Base-by-base conservation (phyloP, 1,140 invertebrate species). In the Caenorhabditis briggsae region DNA sequence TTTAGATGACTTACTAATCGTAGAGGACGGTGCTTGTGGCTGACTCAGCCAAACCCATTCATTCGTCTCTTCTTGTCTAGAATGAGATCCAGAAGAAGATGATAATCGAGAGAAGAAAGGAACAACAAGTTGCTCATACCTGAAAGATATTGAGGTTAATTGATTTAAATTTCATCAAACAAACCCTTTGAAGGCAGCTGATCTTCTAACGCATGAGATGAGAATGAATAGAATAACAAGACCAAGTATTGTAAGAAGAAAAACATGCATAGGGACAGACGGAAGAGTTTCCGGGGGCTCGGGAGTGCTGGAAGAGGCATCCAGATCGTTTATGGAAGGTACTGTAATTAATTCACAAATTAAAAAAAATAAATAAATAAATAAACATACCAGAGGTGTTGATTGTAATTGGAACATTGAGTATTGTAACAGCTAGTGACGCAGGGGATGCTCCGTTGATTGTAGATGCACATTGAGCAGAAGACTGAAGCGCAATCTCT, bases 1-100 rank as follows among this genome's bases (percentile, higher is more conserved):
- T 55, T 43, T 86, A 33, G n/a, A 14, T 23, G 16, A 88, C 85
- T 48, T 5, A 88, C 86, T 87, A n/a, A 88, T 83, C 48, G 59
- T 87, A 46, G 64, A 89, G 20, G 82, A 83, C 23, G 82, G 74
- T 11, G 82, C 41, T 58, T 83, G 82, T 41, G 88, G 56, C 55
- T 88, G 89, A 65, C 86, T 87, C 18, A 88, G 43, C 88, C 88
- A 88, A 6, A 88, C 88, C 88, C 88, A 88, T 56, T 88, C 88
- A 58, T 88, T 88, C 18, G 86, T 84, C 23, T 88, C 82, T 83
- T 88, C 86, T 82, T 85, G 59, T 64, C 50, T 56, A 3, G 58
- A 48, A 50, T 25, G 43, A 43, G 43, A 86, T 58, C 58, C 50
- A 18, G 82, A 84, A 18, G 82, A 87, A 20, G 87, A 88, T 6